A percentile compares a stretch with the other conserved stretches of the same genome.
Conservation (phyloP, 2,888 invertebrate species). For the Ochlodes sylvanus region DNA sequence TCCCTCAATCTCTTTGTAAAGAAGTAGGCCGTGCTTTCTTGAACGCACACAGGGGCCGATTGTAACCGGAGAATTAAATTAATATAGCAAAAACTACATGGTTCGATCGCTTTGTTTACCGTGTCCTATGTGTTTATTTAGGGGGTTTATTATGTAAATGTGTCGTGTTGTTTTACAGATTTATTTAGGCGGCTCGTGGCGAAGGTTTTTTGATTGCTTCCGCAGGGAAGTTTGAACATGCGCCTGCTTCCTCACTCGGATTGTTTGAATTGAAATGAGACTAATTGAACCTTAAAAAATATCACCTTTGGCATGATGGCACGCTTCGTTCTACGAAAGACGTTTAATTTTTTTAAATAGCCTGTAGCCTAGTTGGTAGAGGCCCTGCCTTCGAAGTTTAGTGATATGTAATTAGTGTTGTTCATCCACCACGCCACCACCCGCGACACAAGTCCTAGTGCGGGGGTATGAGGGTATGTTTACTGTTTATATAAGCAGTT, state of each 20-base stretch:
- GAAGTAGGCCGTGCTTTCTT: slow-evolving; percentile 68
- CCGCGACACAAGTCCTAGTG: too few species aligned
- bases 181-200: slow-evolving; percentile 76
- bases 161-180: slow-evolving; percentile 71
- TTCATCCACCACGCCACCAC: too few species aligned
- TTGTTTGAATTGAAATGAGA: slow-evolving; percentile 37
- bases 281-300: slow-evolving; percentile 37
- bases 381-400: too few species aligned
- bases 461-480: too few species aligned
- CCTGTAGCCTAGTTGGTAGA: too few species aligned
- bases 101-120: slow-evolving; percentile 73
- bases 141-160: slow-evolving; percentile 82
- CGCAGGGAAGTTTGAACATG: slow-evolving; percentile 36
- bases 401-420: too few species aligned
- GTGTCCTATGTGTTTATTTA: slow-evolving; percentile 72
- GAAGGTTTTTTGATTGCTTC: slow-evolving; percentile 62
- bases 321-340: slow-evolving; percentile 9
- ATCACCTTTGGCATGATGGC: slow-evolving; percentile 44
- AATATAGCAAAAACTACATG: slow-evolving; percentile 77
- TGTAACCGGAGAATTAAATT: slow-evolving; percentile 81
- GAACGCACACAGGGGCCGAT: slow-evolving; percentile 66
- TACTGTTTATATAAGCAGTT: too few species aligned
- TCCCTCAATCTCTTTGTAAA: slow-evolving; percentile 75
- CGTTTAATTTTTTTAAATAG: too few species aligned
- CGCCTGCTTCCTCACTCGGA: slow-evolving; percentile 8